Base-by-base conservation (phyloP, 2,797 vertebrate species). In the Halcyon smyrnensis region DNA sequence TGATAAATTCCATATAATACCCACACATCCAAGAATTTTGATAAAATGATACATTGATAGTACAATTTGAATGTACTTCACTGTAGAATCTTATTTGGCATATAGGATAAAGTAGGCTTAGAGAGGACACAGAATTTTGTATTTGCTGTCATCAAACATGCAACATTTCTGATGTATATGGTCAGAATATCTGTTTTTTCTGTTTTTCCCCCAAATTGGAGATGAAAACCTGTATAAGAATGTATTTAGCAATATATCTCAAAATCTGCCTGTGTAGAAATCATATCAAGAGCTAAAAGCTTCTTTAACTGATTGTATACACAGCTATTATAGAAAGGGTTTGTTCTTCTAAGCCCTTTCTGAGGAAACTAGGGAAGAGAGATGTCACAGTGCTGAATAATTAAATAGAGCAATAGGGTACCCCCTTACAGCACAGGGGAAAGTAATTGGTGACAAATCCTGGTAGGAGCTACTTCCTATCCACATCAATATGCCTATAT, bases 381-480 rank as follows among this genome's bases (percentile, higher is more conserved):
- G 4, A 17, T 59, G 59, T 51, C 41, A 54, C 30, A 46, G 19
- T 20, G 16, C 20, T 94, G 56, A 91, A 90, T 92, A 91, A 94
- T 84, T 78, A 82, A 89, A 75, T 4, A 92, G 43, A 67, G 39
- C 71, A 88, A 69, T 25, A 79, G 20, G n/a, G 23, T 48, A 77
- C 37, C 39, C 32, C 9, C 54, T 92, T 91, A 64, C n/a, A 91
- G 39, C n/a, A 45, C 1, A 27, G 17, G 27, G 15, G 76, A 86
- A 90, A 69, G 54, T 84, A 92, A 94, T 68, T 87, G 43, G 69
- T 65, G 65, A 78, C 50, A 93, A 87, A 86, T 71, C 67, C 73
- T 86, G 45, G 65, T 87, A 95, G 82, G 48, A 92, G 20, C 37
- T 84, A 37, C 34, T 69, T 94, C n/a, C 84, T 69, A 53, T 32